Percentiles rank a stretch among this genome's conserved stretches.
Evolutionary conservation across 2,113 vertebrate species (phyloP).

Genomic region (Epinephelus fuscoguttatus): DNA sequence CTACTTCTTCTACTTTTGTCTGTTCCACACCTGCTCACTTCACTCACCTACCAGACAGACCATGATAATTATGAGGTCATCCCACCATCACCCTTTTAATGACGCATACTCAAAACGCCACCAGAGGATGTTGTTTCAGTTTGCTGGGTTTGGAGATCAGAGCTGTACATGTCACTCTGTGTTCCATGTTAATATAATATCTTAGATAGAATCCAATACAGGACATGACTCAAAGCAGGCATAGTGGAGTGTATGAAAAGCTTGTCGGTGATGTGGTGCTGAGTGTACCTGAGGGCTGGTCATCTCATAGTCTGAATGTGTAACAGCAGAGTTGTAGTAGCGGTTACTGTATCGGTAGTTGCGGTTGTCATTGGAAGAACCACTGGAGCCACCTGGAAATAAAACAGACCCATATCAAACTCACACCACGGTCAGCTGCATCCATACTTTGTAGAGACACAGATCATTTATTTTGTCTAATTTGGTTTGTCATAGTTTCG

Average conservation of each 20-base stretch:
- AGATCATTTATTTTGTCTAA: neutral
- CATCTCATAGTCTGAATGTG: conserved; percentile 95
- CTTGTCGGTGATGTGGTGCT: neutral
- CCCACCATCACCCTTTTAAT: neutral
- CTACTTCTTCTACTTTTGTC: neutral
- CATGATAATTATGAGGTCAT: neutral
- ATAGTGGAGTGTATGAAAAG: neutral
- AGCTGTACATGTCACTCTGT: neutral
- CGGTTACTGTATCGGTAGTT: conserved; percentile 95
- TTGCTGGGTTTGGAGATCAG: neutral
- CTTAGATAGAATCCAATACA: neutral
- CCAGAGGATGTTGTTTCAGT: too few species aligned
- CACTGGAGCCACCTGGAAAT: conserved; percentile 91
- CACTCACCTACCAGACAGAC: neutral
- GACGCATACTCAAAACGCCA: too few species aligned
- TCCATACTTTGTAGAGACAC: too few species aligned
- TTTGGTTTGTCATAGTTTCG: too few species aligned
- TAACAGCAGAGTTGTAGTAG: conserved; percentile 92
- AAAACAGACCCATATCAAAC: neutral
- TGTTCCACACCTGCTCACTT: neutral
- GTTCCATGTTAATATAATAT: neutral
- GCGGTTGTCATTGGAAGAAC: conserved; percentile 96
- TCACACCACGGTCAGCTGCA: neutral
- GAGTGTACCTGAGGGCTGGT: conserved; percentile 90
- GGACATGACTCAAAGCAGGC: neutral